Conservation (phyloP, 2,797 vertebrate species). For the Lithobates sylvaticus region DNA sequence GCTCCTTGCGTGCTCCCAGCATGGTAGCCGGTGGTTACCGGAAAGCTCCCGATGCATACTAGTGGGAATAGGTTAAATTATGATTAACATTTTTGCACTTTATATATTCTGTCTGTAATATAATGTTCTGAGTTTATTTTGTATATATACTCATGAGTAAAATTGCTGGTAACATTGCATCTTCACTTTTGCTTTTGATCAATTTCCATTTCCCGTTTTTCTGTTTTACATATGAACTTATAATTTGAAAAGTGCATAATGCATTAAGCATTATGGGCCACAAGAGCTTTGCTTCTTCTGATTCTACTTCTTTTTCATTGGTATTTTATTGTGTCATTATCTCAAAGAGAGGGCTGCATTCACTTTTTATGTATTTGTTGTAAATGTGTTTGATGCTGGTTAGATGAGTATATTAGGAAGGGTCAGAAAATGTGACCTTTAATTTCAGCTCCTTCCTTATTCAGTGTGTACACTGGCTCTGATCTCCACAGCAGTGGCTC, state of each 20-base stretch:
- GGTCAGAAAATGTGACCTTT: constrained; percentile 55
- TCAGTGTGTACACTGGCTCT: constrained; percentile 42
- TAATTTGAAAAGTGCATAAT: not conserved
- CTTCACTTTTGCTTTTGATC: not conserved
- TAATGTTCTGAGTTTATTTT: not conserved
- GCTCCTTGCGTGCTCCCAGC: too few relatives aligned
- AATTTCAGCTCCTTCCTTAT: constrained; percentile 36
- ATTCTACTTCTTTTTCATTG: constrained; percentile 15
- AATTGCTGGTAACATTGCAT: not conserved
- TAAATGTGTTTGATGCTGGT: constrained; percentile 23
- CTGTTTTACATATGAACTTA: not conserved
- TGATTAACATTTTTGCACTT: not conserved
- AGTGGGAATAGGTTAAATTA: too few relatives aligned
- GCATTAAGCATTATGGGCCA: not conserved
- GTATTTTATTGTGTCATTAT: constrained; percentile 40
- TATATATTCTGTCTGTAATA: not conserved
- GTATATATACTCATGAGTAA: not conserved
- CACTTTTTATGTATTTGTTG: constrained; percentile 40
- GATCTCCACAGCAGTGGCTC: constrained; percentile 31
- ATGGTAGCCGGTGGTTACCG: too few relatives aligned
- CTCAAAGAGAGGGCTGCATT: constrained; percentile 5
- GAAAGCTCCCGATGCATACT: too few relatives aligned
- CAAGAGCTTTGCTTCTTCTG: constrained; percentile 1
- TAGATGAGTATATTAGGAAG: constrained; percentile 33
- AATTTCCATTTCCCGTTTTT: not conserved